Conservation (phyloP, 2,888 invertebrate species). For the Pollenia griseotomentosa region DNA sequence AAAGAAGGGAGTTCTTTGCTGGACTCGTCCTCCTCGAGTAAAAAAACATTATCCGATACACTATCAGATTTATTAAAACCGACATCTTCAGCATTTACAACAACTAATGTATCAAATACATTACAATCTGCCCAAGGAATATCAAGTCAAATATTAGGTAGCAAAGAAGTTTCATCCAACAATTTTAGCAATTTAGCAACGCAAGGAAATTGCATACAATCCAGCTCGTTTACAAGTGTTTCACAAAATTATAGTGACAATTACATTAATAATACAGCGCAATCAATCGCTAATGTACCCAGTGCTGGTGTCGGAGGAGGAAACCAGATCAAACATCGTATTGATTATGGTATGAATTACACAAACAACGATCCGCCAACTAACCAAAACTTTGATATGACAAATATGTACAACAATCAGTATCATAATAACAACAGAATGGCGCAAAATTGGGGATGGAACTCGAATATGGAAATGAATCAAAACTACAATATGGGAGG, state of each 20-base stretch:
- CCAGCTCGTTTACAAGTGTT: constrained; percentile 38
- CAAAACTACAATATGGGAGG: constrained; percentile 40
- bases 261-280: constrained; percentile 48
- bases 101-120: not conserved
- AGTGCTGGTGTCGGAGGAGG: constrained; percentile 1
- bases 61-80: constrained; percentile 76
- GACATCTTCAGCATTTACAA: not conserved
- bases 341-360: constrained; percentile 15
- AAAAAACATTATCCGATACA: constrained; percentile 77
- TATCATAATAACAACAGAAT: constrained; percentile 47
- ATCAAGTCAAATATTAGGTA: not conserved
- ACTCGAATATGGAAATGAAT: constrained; percentile 24
- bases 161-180: not conserved
- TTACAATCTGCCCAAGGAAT: not conserved
- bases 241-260: constrained; percentile 58
- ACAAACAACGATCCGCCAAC: constrained; percentile 11
- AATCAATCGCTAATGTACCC: constrained; percentile 31
- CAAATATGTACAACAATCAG: constrained; percentile 33
- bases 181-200: not conserved
- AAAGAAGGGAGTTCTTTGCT: constrained; percentile 5
- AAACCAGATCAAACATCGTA: not conserved
- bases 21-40: constrained; percentile 60
- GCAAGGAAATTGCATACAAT: not conserved
- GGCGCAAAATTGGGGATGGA: constrained; percentile 45
- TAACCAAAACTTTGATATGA: constrained; percentile 50